These are phyloP conservation scores for Ceryle rudis DNA, from an alignment of 2,797 vertebrate species.

Conservation along the genomic window DNA sequence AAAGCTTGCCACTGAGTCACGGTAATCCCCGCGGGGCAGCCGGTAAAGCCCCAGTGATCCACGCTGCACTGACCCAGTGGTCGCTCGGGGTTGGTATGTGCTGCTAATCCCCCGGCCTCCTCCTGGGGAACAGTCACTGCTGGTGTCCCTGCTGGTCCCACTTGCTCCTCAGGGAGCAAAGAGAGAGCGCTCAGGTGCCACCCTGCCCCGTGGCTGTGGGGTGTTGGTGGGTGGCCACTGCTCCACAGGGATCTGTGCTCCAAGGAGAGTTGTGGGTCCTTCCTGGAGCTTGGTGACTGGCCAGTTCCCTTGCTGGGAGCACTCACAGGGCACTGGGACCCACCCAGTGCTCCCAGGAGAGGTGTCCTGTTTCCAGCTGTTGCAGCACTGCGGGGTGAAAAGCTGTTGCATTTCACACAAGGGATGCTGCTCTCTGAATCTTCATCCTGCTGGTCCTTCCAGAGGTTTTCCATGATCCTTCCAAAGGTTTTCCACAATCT, in stretches of 20 bases:
- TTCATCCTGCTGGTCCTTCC: neutral
- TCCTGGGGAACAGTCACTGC: accelerated
- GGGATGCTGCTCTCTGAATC: neutral
- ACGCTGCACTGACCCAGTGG: accelerated
- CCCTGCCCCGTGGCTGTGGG: neutral
- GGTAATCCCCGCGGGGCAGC: neutral
- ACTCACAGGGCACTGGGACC: neutral
- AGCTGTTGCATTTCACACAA: neutral
- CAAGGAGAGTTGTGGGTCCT: neutral
- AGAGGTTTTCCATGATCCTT: neutral
- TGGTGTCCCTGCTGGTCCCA: neutral
- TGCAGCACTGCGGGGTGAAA: accelerated
- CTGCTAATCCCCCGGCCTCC: neutral
- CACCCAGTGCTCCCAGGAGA: neutral
- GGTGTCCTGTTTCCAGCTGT: neutral
- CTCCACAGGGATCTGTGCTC: neutral
- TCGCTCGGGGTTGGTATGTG: neutral
- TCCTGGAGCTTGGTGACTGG: accelerated
- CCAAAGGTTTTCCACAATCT: neutral
- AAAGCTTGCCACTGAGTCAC: neutral
- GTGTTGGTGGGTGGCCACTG: neutral
- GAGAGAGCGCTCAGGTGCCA: accelerated
- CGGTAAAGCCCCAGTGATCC: neutral
- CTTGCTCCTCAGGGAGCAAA: neutral
- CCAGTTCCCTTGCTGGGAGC: neutral